Evolutionary conservation across 2,797 vertebrate species (phyloP).

Genomic region (Melanotaenia trifasciata): DNA sequence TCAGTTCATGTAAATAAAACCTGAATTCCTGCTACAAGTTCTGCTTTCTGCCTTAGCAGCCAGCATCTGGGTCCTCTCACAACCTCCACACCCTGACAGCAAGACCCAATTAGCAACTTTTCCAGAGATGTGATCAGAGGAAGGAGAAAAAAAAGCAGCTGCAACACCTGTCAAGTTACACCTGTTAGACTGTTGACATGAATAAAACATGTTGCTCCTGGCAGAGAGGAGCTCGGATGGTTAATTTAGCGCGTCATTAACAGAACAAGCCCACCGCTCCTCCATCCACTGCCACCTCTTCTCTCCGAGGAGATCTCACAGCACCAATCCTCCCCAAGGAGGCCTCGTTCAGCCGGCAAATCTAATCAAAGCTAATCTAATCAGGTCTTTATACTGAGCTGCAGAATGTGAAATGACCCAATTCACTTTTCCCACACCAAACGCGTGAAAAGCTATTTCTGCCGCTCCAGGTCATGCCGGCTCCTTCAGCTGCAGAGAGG

Average conservation of each 20-base stretch:
- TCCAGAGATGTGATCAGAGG: slow-evolving; percentile 51
- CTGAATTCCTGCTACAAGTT: too few relatives aligned
- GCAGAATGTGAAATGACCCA: slow-evolving; percentile 66
- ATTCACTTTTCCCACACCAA: slow-evolving; percentile 72
- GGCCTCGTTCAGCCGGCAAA: slow-evolving; percentile 56
- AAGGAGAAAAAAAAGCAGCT: slow-evolving; percentile 16
- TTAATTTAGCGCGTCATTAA: slow-evolving; percentile 78
- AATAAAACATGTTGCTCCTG: slow-evolving; percentile 73
- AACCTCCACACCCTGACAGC: not conserved
- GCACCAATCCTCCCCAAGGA: slow-evolving; percentile 27
- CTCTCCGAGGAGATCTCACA: slow-evolving; percentile 50
- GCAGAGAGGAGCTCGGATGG: slow-evolving; percentile 53
- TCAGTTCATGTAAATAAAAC: too few relatives aligned
- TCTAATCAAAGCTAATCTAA: slow-evolving; percentile 76
- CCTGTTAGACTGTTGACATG: slow-evolving; percentile 69
- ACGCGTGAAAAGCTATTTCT: slow-evolving; percentile 61
- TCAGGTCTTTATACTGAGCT: slow-evolving; percentile 63
- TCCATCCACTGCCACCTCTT: slow-evolving; percentile 5
- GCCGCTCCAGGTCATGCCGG: slow-evolving; percentile 46
- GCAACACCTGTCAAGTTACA: slow-evolving; percentile 73
- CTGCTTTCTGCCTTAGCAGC: too few relatives aligned
- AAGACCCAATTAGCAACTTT: slow-evolving; percentile 77
- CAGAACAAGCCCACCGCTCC: slow-evolving; percentile 45
- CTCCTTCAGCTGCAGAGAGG: slow-evolving; percentile 21
- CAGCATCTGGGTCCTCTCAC: too few relatives aligned